Base-by-base conservation (phyloP, 2,888 invertebrate genomes). In the Apomyelois bistriatella region DNA sequence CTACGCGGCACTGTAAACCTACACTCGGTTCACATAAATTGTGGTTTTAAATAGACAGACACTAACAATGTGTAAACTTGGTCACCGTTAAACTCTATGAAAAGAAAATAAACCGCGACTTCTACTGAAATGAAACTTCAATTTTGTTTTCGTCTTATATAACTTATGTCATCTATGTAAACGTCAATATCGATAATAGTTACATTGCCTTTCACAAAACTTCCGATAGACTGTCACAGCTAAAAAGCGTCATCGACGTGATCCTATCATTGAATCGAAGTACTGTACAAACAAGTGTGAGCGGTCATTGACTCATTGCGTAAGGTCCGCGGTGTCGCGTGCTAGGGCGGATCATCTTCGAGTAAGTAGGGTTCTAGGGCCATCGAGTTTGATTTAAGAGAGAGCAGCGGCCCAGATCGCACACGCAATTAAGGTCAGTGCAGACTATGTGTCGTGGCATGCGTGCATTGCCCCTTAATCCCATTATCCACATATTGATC, bases 341-440 rank as follows among this genome's bases (percentile, higher is more conserved):
- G 74, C 58, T 73, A 80, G 81, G 81, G 76, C 81, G 72, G 79
- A 78, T 80, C 74, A 73, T 77, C 78, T 70, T 56, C 62, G 58
- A 68, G 74, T 76, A 89, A 85, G 87, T 88, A 70, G 87, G 83
- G 82, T 76, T 90, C 79, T 85, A 87, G 89, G 89, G 85, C 88
- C 81, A 67, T 71, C 70, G 66, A 85, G 87, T 78, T 90, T 89
- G 86, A 85, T 85, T 89, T 88, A 79, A 89, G 88, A 88, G 88
- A 89, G 88, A 89, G 86, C 81, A 86, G 79, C 67, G 82, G 66
- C 88, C 83, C 74, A 83, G 83, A 83, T 85, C 70, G 75, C 72
- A 61, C 57, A 61, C 62, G 75, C 76, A 82, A 89, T 90, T 89
- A 89, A 78, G 89, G 88, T 81, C 88, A 84, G 59, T 79, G 79